phyloP scores from a whole-genome alignment of 2,797 vertebrate species.

The Myioborus miniatus region DNA sequence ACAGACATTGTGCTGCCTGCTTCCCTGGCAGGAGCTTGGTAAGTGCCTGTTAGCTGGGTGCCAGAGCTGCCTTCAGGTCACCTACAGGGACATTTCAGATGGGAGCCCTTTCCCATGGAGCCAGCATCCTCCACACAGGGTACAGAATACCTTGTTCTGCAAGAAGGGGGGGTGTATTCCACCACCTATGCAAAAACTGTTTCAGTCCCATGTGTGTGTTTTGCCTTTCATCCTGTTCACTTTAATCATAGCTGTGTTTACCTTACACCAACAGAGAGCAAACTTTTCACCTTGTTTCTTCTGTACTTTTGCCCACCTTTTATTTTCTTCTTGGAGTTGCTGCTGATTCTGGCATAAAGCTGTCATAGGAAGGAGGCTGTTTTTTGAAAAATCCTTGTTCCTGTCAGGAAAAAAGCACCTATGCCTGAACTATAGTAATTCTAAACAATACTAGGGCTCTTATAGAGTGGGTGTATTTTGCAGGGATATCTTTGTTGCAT shows the following conservation, averaged over 20 bases:
- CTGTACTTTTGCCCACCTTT: constrained; percentile 4
- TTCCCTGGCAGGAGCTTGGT: neutral
- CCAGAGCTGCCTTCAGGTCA: neutral
- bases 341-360: neutral
- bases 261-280: neutral
- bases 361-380: neutral
- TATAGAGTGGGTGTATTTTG: neutral
- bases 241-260: neutral
- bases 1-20: neutral
- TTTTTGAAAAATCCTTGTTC: neutral
- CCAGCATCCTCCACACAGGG: neutral
- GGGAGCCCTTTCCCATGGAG: neutral
- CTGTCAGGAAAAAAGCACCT: neutral
- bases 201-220: neutral
- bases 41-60: neutral
- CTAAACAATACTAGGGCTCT: neutral
- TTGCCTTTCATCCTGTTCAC: neutral
- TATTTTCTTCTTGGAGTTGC: neutral
- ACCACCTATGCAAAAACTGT: neutral
- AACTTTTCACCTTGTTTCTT: neutral
- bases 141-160: neutral
- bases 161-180: neutral
- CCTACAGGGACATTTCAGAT: neutral
- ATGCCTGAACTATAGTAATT: neutral
- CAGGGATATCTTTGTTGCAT: neutral